Conservation (phyloP, 2,797 vertebrate genomes). For the Gallinago solitaria region DNA sequence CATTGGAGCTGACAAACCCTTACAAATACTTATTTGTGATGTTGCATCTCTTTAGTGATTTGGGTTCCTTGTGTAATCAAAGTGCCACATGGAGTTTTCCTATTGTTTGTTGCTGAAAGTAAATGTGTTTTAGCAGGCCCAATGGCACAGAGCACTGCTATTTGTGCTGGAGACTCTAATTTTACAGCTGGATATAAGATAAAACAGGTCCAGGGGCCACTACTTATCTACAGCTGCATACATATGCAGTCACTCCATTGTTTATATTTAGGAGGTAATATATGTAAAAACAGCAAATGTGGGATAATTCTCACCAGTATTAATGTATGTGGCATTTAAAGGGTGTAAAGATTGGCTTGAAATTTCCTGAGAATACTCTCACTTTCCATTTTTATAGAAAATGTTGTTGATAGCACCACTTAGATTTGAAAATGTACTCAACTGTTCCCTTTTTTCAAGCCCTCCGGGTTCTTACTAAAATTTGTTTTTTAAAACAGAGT, state of each 20-base stretch:
- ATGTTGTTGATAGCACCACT: neutral
- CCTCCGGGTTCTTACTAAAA: neutral
- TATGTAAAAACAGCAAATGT: neutral
- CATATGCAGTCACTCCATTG: neutral
- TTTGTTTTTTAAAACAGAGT: neutral
- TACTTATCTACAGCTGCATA: neutral
- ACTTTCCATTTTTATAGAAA: neutral
- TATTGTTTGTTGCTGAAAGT: conserved; percentile 31
- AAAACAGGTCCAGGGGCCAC: neutral
- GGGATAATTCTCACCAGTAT: neutral
- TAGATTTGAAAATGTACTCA: neutral
- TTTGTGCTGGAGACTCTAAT: conserved; percentile 1
- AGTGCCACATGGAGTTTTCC: conserved; percentile 43
- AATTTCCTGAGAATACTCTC: neutral
- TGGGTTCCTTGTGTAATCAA: conserved; percentile 25
- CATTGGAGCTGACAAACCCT: conserved; percentile 48
- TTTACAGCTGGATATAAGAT: conserved; percentile 33
- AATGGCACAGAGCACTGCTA: neutral
- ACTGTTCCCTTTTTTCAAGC: neutral
- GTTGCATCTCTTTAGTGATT: conserved; percentile 52
- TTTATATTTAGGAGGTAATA: neutral
- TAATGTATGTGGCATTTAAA: neutral
- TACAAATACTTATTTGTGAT: conserved; percentile 41
- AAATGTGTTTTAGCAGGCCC: conserved; percentile 48
- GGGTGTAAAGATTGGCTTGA: neutral